Base-by-base conservation (phyloP, 37 sponge, comb jelly and placozoan genomes). In the Axinella damicornis region DNA sequence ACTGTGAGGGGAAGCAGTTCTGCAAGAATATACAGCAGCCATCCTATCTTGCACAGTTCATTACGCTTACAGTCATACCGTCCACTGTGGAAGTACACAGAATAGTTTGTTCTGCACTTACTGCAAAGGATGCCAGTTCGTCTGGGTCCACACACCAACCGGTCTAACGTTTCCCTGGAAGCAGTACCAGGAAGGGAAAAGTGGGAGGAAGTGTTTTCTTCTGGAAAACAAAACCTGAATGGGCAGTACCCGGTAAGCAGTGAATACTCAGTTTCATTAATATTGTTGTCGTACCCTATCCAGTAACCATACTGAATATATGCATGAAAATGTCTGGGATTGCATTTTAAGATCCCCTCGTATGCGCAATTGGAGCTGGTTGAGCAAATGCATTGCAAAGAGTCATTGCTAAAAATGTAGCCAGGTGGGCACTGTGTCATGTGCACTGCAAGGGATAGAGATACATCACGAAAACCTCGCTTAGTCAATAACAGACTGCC, bases 1-100 rank as follows among this genome's bases (percentile, higher is more conserved):
- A 61, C 21, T 15, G 81, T 80, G 20, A 87, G 65, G 0, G 88
- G 88, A 37, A 87, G 71, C 31, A 87, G 52, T 30, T 87, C 88
- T 24, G 81, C 73, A 31, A 87, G 54, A 19, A 87, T 46, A 32
- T 87, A 87, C 53, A 73, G 73, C 36, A 80, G 28, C 41, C 71
- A 62, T 6, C 88, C 81, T 25, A 53, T 40, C 9, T 46, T 24
- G 65, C 88, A 87, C 34, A 15, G 39, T 46, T 46, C 46, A 46
- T 46, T 46, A 46, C 46, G 4, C 9, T 27, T 61, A 12, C 62
- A 61, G 12, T 61, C 62, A 61, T 61, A 61, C 25, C 25, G 2
- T 22, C 27, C n/a, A 61, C 25, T 27, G 62, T 61, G n/a, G 5
- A 14, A 22, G 5, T 22, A 5, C n/a, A 61, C 62, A 25, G 62